phyloP scores from a whole-genome alignment of 2,888 invertebrate genomes.

The Biston betularia region DNA sequence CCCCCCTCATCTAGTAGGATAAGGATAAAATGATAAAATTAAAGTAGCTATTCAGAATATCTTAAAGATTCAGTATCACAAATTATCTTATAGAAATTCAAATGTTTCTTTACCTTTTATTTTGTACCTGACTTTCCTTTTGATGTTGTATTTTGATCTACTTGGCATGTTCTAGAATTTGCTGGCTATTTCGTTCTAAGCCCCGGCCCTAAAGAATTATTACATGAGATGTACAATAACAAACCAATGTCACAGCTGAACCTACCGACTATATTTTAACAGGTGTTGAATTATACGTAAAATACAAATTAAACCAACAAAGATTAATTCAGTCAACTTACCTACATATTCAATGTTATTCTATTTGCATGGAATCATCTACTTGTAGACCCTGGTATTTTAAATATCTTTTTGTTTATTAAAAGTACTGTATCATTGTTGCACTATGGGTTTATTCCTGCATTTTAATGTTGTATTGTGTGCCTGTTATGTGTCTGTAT shows the following conservation, averaged over 20 bases:
- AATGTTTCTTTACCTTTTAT: conserved; percentile 8
- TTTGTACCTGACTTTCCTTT: conserved; percentile 2
- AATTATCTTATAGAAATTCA: background rate
- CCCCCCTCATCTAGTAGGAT: too few relatives aligned
- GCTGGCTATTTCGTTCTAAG: background rate
- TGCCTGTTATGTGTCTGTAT: conserved; percentile 33
- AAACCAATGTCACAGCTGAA: conserved; percentile 4
- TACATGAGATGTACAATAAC: conserved; percentile 10
- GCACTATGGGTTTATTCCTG: conserved; percentile 30
- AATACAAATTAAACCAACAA: conserved; percentile 28
- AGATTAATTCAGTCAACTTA: conserved; percentile 4
- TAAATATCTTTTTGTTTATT: background rate
- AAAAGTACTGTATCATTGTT: conserved; percentile 1
- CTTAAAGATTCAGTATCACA: conserved; percentile 28
- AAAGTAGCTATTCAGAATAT: too few relatives aligned
- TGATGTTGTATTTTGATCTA: conserved; percentile 23
- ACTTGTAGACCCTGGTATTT: conserved; percentile 6
- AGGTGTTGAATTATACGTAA: conserved; percentile 17
- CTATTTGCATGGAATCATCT: conserved; percentile 28
- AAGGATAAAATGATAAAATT: too few relatives aligned
- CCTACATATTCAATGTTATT: conserved; percentile 14
- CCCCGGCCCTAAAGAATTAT: conserved; percentile 8
- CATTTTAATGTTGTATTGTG: conserved; percentile 36
- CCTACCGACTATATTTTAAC: conserved; percentile 21
- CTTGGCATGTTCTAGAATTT: conserved; percentile 25